Percentiles rank a stretch among this genome's conserved stretches.
Conservation (phyloP, 2,113 vertebrate genomes). For the Vicugna pacos region DNA sequence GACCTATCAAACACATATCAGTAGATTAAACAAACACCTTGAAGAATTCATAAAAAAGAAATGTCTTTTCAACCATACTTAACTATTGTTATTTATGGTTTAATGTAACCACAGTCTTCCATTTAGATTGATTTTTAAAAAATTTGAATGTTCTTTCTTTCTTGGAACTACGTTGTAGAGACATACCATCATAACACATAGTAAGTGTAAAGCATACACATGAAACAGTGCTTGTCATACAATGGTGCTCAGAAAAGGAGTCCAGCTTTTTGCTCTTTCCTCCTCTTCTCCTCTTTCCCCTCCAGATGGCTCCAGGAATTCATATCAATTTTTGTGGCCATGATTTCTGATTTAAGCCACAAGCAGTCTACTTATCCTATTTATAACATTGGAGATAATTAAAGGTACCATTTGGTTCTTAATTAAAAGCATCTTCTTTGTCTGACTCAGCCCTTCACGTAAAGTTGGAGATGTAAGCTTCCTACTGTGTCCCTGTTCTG, state of each 20-base stretch:
- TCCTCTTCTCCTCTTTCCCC: not conserved
- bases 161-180: not conserved
- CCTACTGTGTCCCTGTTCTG: not conserved
- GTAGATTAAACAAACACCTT: slow-evolving; percentile 33
- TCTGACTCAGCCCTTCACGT: not conserved
- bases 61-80: not conserved
- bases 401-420: slow-evolving; percentile 38
- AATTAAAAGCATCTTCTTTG: slow-evolving; percentile 48
- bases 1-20: not conserved
- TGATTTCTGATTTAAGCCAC: not conserved
- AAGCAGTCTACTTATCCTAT: not conserved
- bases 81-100: not conserved
- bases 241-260: not conserved
- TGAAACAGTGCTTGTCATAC: not conserved
- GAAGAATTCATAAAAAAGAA: slow-evolving; percentile 40
- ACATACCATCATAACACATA: not conserved
- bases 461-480: not conserved
- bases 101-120: not conserved
- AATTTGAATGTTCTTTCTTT: not conserved
- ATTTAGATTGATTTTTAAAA: slow-evolving; percentile 7
- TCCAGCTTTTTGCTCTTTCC: not conserved
- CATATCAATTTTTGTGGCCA: not conserved
- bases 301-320: slow-evolving; percentile 23
- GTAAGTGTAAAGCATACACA: not conserved
- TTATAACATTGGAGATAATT: slow-evolving; percentile 36